Evolutionary conservation across 2,888 invertebrate species (phyloP).

Genomic region (Camptogramma bilineatum): DNA sequence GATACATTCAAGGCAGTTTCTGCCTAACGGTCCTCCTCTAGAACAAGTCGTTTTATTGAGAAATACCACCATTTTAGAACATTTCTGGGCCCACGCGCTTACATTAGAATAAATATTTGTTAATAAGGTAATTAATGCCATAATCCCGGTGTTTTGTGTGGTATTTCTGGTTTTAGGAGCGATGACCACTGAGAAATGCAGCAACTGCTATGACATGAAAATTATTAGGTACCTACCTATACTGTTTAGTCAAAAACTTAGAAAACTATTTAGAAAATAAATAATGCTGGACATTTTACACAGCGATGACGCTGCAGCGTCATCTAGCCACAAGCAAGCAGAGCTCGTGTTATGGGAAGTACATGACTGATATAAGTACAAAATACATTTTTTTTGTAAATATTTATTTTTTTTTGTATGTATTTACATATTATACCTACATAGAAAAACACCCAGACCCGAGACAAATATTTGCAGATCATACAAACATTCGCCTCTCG

Average conservation of each 20-base stretch:
- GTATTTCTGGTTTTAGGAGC: slow-evolving; percentile 41
- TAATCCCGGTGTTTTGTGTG: slow-evolving; percentile 22
- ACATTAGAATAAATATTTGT: slow-evolving; percentile 55
- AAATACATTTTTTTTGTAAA: too few species aligned
- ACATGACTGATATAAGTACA: too few species aligned
- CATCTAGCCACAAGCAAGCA: too few species aligned
- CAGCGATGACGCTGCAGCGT: too few species aligned
- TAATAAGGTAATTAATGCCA: slow-evolving; percentile 46
- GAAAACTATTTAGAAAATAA: too few species aligned
- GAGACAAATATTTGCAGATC: too few species aligned
- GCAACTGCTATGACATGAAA: neutral
- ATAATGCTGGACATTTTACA: too few species aligned
- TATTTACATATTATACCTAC: too few species aligned
- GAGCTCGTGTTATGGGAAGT: too few species aligned
- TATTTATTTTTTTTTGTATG: too few species aligned
- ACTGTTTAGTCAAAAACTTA: neutral
- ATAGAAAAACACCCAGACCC: too few species aligned
- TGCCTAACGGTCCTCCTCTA: slow-evolving; percentile 17
- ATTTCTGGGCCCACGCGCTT: slow-evolving; percentile 38
- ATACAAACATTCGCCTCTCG: too few species aligned
- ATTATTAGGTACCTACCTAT: neutral
- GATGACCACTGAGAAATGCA: slow-evolving; percentile 38
- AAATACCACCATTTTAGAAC: slow-evolving; percentile 44
- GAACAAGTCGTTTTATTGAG: slow-evolving; percentile 28
- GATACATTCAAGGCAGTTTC: neutral